A percentile compares a stretch with the other conserved stretches of the same genome.
Evolutionary conservation across 2,888 invertebrate genomes (phyloP).

Genomic region (Capitulum mitella): DNA sequence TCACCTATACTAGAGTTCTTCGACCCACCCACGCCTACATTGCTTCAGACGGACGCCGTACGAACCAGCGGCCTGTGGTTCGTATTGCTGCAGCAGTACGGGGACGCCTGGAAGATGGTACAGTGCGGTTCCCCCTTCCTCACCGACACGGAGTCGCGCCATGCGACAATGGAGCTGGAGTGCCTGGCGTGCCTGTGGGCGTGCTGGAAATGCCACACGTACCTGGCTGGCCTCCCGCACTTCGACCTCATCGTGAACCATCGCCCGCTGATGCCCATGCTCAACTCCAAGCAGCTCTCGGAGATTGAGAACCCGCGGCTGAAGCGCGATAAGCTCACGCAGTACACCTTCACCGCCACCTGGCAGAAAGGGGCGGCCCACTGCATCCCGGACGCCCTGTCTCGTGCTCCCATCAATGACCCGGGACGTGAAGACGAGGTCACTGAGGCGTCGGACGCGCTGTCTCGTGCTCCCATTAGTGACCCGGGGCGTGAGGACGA

Average conservation of each 20-base stretch:
- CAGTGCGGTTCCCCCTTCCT: constrained; percentile 28
- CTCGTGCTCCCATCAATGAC: constrained; percentile 27
- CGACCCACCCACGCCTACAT: constrained; percentile 18
- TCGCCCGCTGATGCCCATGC: constrained; percentile 26
- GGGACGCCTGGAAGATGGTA: not conserved
- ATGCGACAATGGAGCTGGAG: constrained; percentile 25
- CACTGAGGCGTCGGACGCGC: too few species aligned
- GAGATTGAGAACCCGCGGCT: constrained; percentile 30
- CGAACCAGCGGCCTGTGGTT: constrained; percentile 27
- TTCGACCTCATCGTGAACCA: constrained; percentile 28
- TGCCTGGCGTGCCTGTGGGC: constrained; percentile 24
- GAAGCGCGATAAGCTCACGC: constrained; percentile 26
- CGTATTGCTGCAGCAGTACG: constrained; percentile 20
- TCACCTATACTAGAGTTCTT: constrained; percentile 38
- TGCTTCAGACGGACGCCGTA: constrained; percentile 28
- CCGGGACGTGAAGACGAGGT: too few species aligned
- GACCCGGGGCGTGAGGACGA: too few species aligned
- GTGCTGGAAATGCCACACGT: constrained; percentile 11
- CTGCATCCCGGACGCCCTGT: constrained; percentile 27
- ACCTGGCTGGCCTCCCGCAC: not conserved
- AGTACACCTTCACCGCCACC: constrained; percentile 1
- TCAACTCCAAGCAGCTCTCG: constrained; percentile 21
- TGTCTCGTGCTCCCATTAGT: too few species aligned
- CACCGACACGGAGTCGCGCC: constrained; percentile 14
- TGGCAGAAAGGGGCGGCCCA: constrained; percentile 26